These are phyloP conservation scores for Hoplodrina ambigua DNA, from an alignment of 2,888 invertebrate species.

Conservation along the genomic window DNA sequence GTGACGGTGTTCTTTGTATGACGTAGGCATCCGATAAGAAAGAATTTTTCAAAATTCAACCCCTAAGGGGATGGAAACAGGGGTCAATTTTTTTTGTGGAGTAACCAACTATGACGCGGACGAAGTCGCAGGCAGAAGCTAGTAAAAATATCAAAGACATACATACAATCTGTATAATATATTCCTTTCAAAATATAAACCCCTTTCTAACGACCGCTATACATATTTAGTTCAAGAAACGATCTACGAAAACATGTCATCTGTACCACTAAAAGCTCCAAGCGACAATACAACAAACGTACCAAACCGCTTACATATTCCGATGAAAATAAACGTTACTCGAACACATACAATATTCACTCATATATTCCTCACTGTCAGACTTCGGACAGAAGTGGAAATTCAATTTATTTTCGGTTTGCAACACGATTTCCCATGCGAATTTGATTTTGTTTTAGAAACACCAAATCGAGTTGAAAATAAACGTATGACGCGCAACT, in stretches of 20 bases:
- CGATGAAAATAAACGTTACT: constrained; percentile 42
- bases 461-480: constrained; percentile 67
- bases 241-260: background rate
- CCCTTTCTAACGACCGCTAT: background rate
- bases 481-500: constrained; percentile 43
- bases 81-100: no score
- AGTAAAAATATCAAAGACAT: background rate
- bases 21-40: no score
- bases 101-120: no score
- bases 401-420: constrained; percentile 83
- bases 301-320: constrained; percentile 14
- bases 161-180: background rate
- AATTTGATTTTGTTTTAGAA: constrained; percentile 74
- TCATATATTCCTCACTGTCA: constrained; percentile 78
- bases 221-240: background rate
- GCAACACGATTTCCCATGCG: constrained; percentile 82
- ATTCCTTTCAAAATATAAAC: no score
- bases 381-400: constrained; percentile 68
- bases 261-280: constrained; percentile 14
- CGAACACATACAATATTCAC: constrained; percentile 62
- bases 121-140: no score
- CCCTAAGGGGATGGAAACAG: no score
- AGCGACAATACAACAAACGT: constrained; percentile 8
- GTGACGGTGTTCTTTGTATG: no score
- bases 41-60: no score